Evolutionary conservation across 2,113 vertebrate genomes (phyloP), one percentile per base, ranked within the genome.

Genomic region (Hyla sarda): DNA sequence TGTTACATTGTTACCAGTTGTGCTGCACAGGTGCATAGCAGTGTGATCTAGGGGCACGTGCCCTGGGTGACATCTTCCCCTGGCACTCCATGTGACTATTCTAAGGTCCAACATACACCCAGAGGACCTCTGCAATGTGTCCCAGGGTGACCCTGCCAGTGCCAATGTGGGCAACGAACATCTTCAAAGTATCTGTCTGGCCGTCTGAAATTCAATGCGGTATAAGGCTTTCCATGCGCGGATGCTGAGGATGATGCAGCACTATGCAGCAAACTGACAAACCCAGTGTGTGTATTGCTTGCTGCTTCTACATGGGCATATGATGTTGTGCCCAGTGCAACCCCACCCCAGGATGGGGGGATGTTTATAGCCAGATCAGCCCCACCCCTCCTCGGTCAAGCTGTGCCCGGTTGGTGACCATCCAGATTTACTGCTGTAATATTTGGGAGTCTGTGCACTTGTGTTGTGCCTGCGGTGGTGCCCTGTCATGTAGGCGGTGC

Each of bases 241-340:
- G 50, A 62, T 69, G 75, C 83, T 85, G 74, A 79, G 73, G 48
- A 86, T 86, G 75, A 86, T 86, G 84, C 84, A 86, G 75, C 84
- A 79, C 84, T 62, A 71, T 86, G 84, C 48, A 86, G 84, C 76
- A 86, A 80, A 69, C 58, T 79, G 84, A 77, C 84, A 85, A 77
- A 10, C 83, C 58, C 83, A 34, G 41, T 76, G 54, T 65, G 83
- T 41, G 41, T n/a, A n/a, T 32, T 65, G 58, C 28, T 9, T 65
- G 77, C 75, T 25, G 45, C 25, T 85, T 71, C n/a, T 5, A 52
- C 75, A 56, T 80, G 75, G 84, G 62, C 84, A 80, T 86, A 30
- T 5, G 84, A 23, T 71, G 47, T 1, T 77, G 75, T 86, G 76
- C 34, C 84, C 62, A 30, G n/a, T 32, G 25, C 13, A 71, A 72